These are phyloP conservation scores for Drosophila rellima DNA, from an alignment of 2,888 invertebrate species.

Conservation along the genomic window DNA sequence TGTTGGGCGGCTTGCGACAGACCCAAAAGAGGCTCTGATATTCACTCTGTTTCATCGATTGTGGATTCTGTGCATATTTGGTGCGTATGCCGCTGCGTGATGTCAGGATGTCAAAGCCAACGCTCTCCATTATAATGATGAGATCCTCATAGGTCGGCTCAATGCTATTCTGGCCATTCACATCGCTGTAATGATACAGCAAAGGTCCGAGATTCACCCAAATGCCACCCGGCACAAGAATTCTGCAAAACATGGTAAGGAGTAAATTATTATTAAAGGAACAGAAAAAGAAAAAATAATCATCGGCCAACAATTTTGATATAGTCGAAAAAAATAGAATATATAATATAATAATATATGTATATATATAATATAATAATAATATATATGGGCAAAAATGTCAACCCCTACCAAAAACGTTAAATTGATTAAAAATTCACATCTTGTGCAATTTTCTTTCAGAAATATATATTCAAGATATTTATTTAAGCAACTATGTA, in stretches of 20 bases:
- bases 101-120: conserved; percentile 93
- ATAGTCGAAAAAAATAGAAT: too few species aligned
- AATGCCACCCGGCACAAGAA: conserved; percentile 94
- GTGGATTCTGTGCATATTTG: conserved; percentile 96
- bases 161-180: conserved; percentile 94
- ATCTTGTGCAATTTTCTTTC: too few species aligned
- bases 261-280: too few species aligned
- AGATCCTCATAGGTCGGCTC: conserved; percentile 96
- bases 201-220: conserved; percentile 97
- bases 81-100: conserved; percentile 91
- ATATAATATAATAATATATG: too few species aligned
- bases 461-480: too few species aligned
- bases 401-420: too few species aligned
- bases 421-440: too few species aligned
- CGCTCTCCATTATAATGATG: conserved; percentile 90
- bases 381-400: too few species aligned
- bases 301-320: too few species aligned
- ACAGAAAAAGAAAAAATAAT: too few species aligned
- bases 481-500: too few species aligned
- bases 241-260: conserved; percentile 82
- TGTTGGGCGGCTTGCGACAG: conserved; percentile 91
- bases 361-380: too few species aligned
- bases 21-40: conserved; percentile 97
- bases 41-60: conserved; percentile 96
- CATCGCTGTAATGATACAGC: conserved; percentile 96